Percentiles rank a stretch among this genome's conserved stretches.
Conservation (phyloP, 2,888 invertebrate species). For the Ypsolopha sequella region DNA sequence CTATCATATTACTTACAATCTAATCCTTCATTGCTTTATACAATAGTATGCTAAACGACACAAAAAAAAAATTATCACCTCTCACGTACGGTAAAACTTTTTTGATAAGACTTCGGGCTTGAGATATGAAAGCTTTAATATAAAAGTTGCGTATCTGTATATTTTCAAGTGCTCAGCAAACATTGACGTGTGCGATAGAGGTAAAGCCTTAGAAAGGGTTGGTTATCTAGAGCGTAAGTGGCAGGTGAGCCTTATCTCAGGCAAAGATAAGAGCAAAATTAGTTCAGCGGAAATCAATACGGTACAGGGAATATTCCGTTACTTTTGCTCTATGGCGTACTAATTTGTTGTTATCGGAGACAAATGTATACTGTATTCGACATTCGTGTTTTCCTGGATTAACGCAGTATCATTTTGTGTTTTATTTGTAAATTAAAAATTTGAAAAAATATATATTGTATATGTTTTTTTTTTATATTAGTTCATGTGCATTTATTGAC, state of each 20-base stretch:
- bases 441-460: no score
- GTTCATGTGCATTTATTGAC: no score
- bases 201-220: constrained; percentile 5
- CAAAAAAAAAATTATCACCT: neutral
- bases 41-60: neutral
- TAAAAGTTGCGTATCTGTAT: constrained; percentile 30
- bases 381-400: no score
- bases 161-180: constrained; percentile 45
- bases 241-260: constrained; percentile 47
- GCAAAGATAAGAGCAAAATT: constrained; percentile 54
- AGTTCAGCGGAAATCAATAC: constrained; percentile 57
- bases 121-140: constrained; percentile 61
- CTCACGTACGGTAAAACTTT: neutral
- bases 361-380: no score
- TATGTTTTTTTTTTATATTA: no score
- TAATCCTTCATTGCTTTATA: neutral
- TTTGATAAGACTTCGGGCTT: constrained; percentile 44
- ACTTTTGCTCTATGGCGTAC: no score
- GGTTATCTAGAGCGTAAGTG: constrained; percentile 9
- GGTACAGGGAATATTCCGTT: constrained; percentile 12
- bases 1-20: no score
- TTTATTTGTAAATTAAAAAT: no score
- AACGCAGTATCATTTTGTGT: no score
- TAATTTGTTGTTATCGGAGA: no score
- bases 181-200: constrained; percentile 1